Evolutionary conservation across 1,140 invertebrate species (phyloP).

Genomic region (Vanessa atalanta): DNA sequence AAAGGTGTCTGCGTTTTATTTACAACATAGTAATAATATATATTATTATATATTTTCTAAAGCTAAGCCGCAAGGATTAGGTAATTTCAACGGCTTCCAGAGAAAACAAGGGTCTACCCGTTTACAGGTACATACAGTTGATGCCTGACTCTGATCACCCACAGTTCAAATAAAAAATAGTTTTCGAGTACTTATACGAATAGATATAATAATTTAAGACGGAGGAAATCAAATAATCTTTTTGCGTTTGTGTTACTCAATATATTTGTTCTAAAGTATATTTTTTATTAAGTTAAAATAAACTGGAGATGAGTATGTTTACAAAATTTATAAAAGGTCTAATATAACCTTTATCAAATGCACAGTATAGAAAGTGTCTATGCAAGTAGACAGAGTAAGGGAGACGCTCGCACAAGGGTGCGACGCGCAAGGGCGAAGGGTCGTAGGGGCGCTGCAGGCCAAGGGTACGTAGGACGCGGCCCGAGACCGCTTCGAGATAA

Average conservation of each 20-base stretch:
- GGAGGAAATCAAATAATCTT: no score
- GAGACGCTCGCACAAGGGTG: constrained; percentile 38
- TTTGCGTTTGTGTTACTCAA: no score
- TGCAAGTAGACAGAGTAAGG: constrained; percentile 34
- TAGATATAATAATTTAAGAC: not conserved
- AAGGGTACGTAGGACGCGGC: constrained; percentile 41
- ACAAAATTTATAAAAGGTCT: not conserved
- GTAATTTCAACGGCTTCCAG: not conserved
- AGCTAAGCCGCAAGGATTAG: not conserved
- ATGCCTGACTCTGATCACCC: no score
- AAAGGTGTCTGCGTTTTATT: no score
- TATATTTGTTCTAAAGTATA: no score
- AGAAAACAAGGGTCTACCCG: not conserved
- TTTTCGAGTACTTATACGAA: not conserved
- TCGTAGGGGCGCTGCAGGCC: constrained; percentile 46
- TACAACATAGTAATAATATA: not conserved
- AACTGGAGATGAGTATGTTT: not conserved
- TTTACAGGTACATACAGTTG: no score
- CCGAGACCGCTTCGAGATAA: constrained; percentile 25
- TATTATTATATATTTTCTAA: no score
- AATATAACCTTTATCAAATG: not conserved
- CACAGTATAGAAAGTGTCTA: constrained; percentile 6
- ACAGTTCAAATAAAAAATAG: not conserved
- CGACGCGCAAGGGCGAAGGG: constrained; percentile 46
- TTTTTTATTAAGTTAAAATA: no score